phyloP scores from a whole-genome alignment of 2,113 vertebrate species.

The Tautogolabrus adspersus region DNA sequence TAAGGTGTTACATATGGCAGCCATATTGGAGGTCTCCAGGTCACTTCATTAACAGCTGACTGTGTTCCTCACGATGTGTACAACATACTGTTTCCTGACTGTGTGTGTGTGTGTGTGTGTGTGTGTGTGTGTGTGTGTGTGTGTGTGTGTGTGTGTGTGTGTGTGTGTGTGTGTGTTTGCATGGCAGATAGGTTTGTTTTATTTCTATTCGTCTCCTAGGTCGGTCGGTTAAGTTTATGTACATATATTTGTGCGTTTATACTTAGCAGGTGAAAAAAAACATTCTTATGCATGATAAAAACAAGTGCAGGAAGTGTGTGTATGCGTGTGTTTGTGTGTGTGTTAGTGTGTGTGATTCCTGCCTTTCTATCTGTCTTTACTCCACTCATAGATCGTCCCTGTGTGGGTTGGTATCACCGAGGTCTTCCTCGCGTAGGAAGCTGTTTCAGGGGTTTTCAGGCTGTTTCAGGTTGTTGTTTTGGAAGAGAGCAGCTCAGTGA shows the following conservation, averaged over 20 bases:
- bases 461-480: constrained; percentile 3
- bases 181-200: not conserved
- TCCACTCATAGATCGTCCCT: constrained; percentile 9
- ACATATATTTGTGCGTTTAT: not conserved
- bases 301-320: not conserved
- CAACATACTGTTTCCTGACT: not conserved
- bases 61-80: not conserved
- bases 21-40: not conserved
- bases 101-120: not conserved
- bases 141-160: too few species aligned
- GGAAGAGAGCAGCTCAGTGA: constrained; percentile 1
- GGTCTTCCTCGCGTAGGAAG: constrained; percentile 11
- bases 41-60: constrained; percentile 4
- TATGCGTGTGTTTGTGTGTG: not conserved
- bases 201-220: not conserved
- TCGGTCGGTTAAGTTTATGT: not conserved
- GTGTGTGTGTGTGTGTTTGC: not conserved
- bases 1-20: not conserved
- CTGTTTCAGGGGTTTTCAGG: not conserved
- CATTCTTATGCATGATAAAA: not conserved
- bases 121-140: too few species aligned
- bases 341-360: constrained; percentile 1
- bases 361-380: not conserved
- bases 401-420: constrained; percentile 19
- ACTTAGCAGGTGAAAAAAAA: not conserved